Percentiles rank a stretch among this genome's conserved stretches.
Evolutionary conservation across 2,797 vertebrate genomes (phyloP).

Genomic region (Rhynchotus rufescens): DNA sequence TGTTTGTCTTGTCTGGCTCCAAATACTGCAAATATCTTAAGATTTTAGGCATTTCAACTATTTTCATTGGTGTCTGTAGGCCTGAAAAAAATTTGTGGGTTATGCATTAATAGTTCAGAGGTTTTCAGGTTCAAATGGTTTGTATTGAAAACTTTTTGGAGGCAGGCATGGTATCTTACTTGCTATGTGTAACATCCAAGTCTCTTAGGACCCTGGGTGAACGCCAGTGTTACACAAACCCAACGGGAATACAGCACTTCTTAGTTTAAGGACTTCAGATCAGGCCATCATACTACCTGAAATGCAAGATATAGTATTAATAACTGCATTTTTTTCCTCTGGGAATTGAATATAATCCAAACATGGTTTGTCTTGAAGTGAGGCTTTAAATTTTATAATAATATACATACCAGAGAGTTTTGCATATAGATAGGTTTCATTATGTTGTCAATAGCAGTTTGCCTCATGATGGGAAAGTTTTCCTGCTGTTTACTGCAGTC

Average conservation of each 20-base stretch:
- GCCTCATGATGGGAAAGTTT: slow-evolving; percentile 7
- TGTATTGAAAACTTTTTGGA: neutral
- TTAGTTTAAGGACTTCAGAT: neutral
- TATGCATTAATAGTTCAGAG: neutral
- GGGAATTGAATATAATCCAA: neutral
- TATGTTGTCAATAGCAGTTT: neutral
- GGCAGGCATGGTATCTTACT: neutral
- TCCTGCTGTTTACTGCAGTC: slow-evolving; percentile 12
- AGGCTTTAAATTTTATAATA: neutral
- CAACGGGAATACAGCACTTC: neutral
- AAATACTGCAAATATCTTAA: neutral
- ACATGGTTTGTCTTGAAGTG: neutral
- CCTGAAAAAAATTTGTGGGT: neutral
- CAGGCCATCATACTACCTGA: neutral
- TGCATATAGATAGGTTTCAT: neutral
- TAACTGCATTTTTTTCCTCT: neutral
- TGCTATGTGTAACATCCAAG: neutral
- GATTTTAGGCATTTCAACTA: neutral
- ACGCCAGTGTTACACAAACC: neutral
- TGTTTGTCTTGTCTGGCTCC: neutral
- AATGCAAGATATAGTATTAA: neutral
- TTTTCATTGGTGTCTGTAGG: neutral
- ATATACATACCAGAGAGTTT: neutral
- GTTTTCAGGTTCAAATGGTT: neutral
- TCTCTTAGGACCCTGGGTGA: neutral